Evolutionary conservation across 2,888 invertebrate species (phyloP).

Genomic region (Callyntrura guangdongensis): DNA sequence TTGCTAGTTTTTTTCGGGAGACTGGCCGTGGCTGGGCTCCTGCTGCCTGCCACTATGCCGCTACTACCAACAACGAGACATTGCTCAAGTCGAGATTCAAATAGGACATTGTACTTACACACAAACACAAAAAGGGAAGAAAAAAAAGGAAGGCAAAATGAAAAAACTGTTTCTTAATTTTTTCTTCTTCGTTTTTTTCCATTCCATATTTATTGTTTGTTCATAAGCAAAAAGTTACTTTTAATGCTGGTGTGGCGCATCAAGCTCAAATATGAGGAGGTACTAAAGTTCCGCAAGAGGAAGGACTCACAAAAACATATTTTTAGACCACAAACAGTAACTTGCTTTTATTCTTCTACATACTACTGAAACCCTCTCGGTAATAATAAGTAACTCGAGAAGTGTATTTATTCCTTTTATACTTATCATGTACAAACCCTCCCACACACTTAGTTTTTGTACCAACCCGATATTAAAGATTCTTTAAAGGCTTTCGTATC

Average conservation of each 20-base stretch:
- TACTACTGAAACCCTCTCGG: background rate
- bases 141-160: constrained; percentile 35
- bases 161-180: constrained; percentile 61
- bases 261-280: background rate
- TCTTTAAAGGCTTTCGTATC: background rate
- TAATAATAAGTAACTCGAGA: constrained; percentile 29
- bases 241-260: background rate
- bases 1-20: background rate
- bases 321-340: constrained; percentile 65
- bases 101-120: constrained; percentile 47
- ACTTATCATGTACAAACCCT: background rate
- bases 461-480: background rate
- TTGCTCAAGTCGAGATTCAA: constrained; percentile 27
- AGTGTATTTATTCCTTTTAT: constrained; percentile 1
- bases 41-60: constrained; percentile 36
- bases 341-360: constrained; percentile 16
- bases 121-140: background rate
- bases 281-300: background rate
- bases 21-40: background rate
- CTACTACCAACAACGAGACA: constrained; percentile 24
- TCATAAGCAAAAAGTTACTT: constrained; percentile 6
- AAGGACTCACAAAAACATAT: constrained; percentile 34
- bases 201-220: constrained; percentile 3
- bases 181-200: constrained; percentile 15
- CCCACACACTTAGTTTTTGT: background rate